Conservation (phyloP, 2,113 vertebrate species). For the Barnardius zonarius region DNA sequence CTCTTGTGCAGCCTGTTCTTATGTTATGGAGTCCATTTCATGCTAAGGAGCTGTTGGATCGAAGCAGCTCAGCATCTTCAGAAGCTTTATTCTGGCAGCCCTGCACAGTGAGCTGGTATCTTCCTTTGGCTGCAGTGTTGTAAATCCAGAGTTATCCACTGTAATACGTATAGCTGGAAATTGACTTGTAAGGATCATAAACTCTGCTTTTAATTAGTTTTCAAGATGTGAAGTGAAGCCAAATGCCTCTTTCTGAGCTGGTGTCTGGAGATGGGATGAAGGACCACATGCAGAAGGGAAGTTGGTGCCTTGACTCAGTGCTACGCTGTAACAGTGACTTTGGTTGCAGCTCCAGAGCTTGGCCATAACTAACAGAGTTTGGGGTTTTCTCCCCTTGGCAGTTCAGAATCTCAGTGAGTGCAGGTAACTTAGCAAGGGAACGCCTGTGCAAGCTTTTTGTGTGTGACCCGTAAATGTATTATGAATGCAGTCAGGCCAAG, state of each 20-base stretch:
- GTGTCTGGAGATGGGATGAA: not conserved
- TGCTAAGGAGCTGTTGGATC: fast-evolving
- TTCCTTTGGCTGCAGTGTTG: not conserved
- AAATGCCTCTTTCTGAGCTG: conserved; percentile 21
- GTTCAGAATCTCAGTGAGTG: not conserved
- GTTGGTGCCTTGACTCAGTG: not conserved
- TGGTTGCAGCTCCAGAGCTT: not conserved
- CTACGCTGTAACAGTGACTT: not conserved
- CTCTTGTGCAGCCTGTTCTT: not conserved
- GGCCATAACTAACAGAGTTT: not conserved
- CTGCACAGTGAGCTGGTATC: not conserved
- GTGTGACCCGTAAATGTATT: not conserved
- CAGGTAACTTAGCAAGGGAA: not conserved
- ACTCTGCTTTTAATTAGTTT: conserved; percentile 53
- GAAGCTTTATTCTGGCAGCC: not conserved
- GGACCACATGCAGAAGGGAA: not conserved
- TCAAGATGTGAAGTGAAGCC: conserved; percentile 20
- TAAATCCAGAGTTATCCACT: not conserved
- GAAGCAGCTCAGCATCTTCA: not conserved
- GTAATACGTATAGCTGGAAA: not conserved
- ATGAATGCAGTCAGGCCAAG: not conserved
- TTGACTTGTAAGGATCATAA: not conserved
- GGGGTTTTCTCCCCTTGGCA: not conserved
- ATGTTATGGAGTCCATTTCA: not conserved
- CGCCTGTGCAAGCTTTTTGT: not conserved